phyloP scores from a whole-genome alignment of 2,888 invertebrate genomes.

The Phaedon cochleariae region DNA sequence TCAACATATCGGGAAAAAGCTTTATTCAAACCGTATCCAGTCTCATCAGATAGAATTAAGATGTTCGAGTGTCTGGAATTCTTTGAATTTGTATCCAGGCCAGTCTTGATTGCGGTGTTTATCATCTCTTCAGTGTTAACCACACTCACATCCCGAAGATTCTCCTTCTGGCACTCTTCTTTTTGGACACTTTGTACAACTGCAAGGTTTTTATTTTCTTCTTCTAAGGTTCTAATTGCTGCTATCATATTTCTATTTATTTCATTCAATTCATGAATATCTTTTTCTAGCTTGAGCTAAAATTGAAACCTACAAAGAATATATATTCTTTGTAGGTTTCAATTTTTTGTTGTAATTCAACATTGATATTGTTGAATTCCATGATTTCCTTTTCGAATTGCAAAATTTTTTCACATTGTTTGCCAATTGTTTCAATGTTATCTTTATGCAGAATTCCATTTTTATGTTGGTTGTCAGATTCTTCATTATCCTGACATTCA shows the following conservation, averaged over 20 bases:
- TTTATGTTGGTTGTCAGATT: too few relatives aligned
- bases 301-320: too few relatives aligned
- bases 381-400: too few relatives aligned
- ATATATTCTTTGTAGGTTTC: background rate
- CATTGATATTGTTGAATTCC: too few relatives aligned
- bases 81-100: background rate
- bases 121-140: background rate
- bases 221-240: slow-evolving; percentile 1
- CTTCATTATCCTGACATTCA: too few relatives aligned
- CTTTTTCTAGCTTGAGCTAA: background rate
- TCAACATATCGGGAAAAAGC: too few relatives aligned
- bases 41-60: slow-evolving; percentile 4
- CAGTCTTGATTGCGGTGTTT: background rate
- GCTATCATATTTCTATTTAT: slow-evolving; percentile 2
- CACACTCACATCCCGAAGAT: background rate
- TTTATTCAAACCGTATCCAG: slow-evolving; percentile 5
- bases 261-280: background rate
- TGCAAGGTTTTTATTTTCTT: slow-evolving; percentile 6
- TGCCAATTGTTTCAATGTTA: too few relatives aligned
- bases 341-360: too few relatives aligned
- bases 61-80: background rate
- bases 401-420: too few relatives aligned
- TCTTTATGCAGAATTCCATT: too few relatives aligned
- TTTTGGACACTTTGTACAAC: background rate
- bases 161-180: background rate